These are phyloP conservation scores for Tetramorium bicarinatum DNA, from an alignment of 2,888 invertebrate species.

Conservation along the genomic window DNA sequence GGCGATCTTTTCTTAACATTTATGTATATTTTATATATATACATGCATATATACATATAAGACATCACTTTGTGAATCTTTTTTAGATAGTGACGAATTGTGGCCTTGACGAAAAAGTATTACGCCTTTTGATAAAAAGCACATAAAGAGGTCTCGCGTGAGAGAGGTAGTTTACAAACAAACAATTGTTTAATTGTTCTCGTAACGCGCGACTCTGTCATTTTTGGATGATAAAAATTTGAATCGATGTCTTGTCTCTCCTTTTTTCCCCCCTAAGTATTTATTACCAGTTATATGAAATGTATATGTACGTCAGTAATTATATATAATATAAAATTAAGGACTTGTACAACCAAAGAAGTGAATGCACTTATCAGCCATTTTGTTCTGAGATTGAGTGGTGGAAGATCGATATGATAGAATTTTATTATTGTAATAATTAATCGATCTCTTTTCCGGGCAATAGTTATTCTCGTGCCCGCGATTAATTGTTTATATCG, in stretches of 20 bases:
- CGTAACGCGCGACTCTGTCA: slow-evolving; percentile 13
- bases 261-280: slow-evolving; percentile 67
- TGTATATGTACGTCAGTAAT: slow-evolving; percentile 73
- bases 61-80: slow-evolving; percentile 39
- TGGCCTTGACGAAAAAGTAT: slow-evolving; percentile 66
- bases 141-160: slow-evolving; percentile 39
- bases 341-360: slow-evolving; percentile 76
- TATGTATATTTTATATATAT: no score
- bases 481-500: slow-evolving; percentile 53
- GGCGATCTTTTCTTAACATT: no score
- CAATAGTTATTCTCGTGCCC: slow-evolving; percentile 25
- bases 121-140: slow-evolving; percentile 53
- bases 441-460: slow-evolving; percentile 45
- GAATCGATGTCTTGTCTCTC: slow-evolving; percentile 61
- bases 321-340: slow-evolving; percentile 67
- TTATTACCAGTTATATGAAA: slow-evolving; percentile 72
- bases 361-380: slow-evolving; percentile 67
- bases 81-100: slow-evolving; percentile 57
- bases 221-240: slow-evolving; percentile 55
- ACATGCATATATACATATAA: neutral
- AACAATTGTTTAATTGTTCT: slow-evolving; percentile 46
- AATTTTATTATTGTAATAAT: slow-evolving; percentile 57
- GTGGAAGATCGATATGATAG: slow-evolving; percentile 54
- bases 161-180: slow-evolving; percentile 31
- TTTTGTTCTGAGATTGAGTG: slow-evolving; percentile 57